Percentiles rank a stretch among this genome's conserved stretches.
Evolutionary conservation across 2,888 invertebrate genomes (phyloP).

Genomic region (Monopis laevigella): DNA sequence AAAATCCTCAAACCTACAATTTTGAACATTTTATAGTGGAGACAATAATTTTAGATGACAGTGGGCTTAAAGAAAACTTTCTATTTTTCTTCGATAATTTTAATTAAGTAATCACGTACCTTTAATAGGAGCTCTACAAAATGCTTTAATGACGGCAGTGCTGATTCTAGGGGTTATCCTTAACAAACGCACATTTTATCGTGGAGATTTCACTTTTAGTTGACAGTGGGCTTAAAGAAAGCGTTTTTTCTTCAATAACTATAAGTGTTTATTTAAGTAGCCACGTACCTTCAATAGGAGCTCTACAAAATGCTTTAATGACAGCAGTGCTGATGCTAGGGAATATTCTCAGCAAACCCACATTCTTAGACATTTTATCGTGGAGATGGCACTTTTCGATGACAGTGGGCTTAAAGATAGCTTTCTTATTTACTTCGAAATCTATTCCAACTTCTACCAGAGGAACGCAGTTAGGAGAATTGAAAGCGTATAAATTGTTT

Average conservation of each 20-base stretch:
- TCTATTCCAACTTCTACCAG: slow-evolving; percentile 85
- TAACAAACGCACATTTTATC: slow-evolving; percentile 87
- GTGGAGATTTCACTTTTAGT: too few relatives aligned
- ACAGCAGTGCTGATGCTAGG: slow-evolving; percentile 89
- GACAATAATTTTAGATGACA: slow-evolving; percentile 68
- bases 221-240: too few relatives aligned
- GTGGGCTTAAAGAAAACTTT: slow-evolving; percentile 51
- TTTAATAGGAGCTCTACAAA: slow-evolving; percentile 78
- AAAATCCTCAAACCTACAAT: slow-evolving; percentile 91
- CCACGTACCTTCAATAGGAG: slow-evolving; percentile 73
- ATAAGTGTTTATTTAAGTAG: too few relatives aligned
- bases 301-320: slow-evolving; percentile 74
- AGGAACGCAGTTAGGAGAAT: slow-evolving; percentile 86
- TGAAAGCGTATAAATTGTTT: slow-evolving; percentile 80
- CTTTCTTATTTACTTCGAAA: slow-evolving; percentile 70
- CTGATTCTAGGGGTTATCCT: slow-evolving; percentile 94
- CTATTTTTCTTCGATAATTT: slow-evolving; percentile 72
- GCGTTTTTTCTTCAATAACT: too few relatives aligned
- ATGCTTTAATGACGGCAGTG: slow-evolving; percentile 75
- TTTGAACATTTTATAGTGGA: slow-evolving; percentile 78
- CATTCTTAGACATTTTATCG: slow-evolving; percentile 80
- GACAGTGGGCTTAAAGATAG: slow-evolving; percentile 47
- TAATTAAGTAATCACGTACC: too few relatives aligned
- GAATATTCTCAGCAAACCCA: slow-evolving; percentile 87
- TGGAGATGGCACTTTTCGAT: slow-evolving; percentile 75